These are phyloP conservation scores for Tenualosa ilisha DNA, from an alignment of 2,797 vertebrate genomes.

Conservation along the genomic window DNA sequence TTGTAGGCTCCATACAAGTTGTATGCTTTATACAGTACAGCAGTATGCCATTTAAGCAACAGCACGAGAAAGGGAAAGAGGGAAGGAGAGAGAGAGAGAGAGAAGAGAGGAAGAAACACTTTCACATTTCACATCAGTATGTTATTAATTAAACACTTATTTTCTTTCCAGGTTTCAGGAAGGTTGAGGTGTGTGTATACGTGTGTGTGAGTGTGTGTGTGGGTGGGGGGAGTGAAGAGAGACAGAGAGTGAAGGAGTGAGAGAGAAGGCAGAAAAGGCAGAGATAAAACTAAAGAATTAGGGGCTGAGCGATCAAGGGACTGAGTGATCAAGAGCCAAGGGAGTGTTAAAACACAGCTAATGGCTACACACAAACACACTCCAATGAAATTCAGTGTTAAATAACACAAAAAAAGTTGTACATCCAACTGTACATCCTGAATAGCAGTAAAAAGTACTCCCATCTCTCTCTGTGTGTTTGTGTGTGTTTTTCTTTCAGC, in stretches of 20 bases:
- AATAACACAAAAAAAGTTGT: no score
- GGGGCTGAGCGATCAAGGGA: not conserved
- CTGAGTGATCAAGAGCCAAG: not conserved
- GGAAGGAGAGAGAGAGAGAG: not conserved
- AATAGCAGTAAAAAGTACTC: no score
- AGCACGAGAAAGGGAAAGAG: not conserved
- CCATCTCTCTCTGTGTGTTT: not conserved
- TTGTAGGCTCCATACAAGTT: no score
- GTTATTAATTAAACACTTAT: not conserved
- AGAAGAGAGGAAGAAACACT: not conserved
- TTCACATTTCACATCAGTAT: not conserved
- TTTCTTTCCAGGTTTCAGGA: no score
- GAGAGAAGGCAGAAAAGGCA: not conserved
- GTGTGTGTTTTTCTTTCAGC: not conserved
- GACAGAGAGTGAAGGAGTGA: not conserved
- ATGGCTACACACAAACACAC: not conserved
- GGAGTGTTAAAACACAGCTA: not conserved
- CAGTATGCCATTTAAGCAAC: no score
- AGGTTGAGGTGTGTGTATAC: no score
- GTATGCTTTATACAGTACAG: no score
- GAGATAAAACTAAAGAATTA: not conserved
- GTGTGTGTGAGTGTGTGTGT: no score
- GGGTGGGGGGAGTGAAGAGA: not conserved
- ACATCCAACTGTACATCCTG: no score
- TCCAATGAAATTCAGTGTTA: not conserved